A percentile compares a stretch with the other conserved stretches of the same genome.
These are phyloP conservation scores for Drosophila melanosoma DNA, from an alignment of 2,888 invertebrate species.

Conservation along the genomic window DNA sequence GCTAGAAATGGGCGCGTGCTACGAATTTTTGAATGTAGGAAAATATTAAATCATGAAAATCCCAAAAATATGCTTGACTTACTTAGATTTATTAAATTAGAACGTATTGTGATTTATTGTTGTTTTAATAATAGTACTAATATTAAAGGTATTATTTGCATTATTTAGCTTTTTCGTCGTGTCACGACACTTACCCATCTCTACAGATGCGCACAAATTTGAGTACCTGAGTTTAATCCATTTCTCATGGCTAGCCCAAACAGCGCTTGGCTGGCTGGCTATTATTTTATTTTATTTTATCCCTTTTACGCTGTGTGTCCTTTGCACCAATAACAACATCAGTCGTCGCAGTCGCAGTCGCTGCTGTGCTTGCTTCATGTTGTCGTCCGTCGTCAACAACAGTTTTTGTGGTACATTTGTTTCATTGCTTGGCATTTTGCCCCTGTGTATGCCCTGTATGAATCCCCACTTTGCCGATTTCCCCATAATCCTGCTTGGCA, in stretches of 20 bases:
- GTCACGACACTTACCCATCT: slow-evolving; percentile 1
- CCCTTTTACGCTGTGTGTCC: slow-evolving; percentile 69
- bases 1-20: neutral
- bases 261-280: slow-evolving; percentile 52
- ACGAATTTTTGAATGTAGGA: neutral
- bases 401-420: slow-evolving; percentile 80
- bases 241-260: slow-evolving; percentile 52
- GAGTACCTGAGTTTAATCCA: slow-evolving; percentile 74
- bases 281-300: slow-evolving; percentile 77
- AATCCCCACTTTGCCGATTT: slow-evolving; percentile 20
- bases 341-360: slow-evolving; percentile 39
- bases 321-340: slow-evolving; percentile 53
- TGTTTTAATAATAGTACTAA: neutral
- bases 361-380: slow-evolving; percentile 38
- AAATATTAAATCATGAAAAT: neutral
- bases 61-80: neutral
- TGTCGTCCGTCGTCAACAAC: slow-evolving; percentile 66
- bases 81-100: neutral
- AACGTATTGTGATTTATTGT: neutral
- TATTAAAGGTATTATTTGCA: neutral
- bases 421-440: slow-evolving; percentile 74
- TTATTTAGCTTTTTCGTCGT: neutral
- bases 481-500: slow-evolving; percentile 6
- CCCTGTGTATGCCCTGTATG: slow-evolving; percentile 58
- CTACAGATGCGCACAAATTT: slow-evolving; percentile 39